phyloP scores from a whole-genome alignment of 2,888 invertebrate species.

The Eupeodes luniger region DNA sequence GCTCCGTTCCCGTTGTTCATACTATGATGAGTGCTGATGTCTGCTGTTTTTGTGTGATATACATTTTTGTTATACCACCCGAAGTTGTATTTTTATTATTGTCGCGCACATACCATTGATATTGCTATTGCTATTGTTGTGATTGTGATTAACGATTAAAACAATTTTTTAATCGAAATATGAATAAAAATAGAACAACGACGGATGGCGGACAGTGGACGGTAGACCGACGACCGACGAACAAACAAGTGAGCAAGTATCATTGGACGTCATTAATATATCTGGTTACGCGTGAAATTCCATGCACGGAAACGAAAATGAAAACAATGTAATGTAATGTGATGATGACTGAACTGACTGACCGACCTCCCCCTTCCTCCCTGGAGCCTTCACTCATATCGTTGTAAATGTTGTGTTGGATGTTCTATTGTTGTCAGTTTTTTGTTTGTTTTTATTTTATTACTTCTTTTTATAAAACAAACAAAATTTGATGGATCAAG shows the following conservation, averaged over 20 bases:
- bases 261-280: slow-evolving; percentile 54
- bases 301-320: slow-evolving; percentile 34
- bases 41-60: slow-evolving; percentile 29
- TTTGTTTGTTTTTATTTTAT: not conserved
- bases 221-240: too few relatives aligned
- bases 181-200: slow-evolving; percentile 62
- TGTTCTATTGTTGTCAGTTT: slow-evolving; percentile 17
- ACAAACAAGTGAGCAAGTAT: not conserved
- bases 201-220: too few relatives aligned
- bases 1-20: not conserved
- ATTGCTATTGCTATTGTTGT: slow-evolving; percentile 64
- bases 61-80: not conserved
- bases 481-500: slow-evolving; percentile 18
- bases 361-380: not conserved
- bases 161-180: slow-evolving; percentile 60
- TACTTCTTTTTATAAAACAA: not conserved
- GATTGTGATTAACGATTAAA: slow-evolving; percentile 72
- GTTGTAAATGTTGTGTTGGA: not conserved
- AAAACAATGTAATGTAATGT: slow-evolving; percentile 21
- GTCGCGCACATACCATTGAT: slow-evolving; percentile 56
- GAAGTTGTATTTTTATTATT: slow-evolving; percentile 13
- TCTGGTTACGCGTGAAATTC: slow-evolving; percentile 71
- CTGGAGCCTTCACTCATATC: too few relatives aligned
- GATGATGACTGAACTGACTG: slow-evolving; percentile 6
- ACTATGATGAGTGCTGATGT: slow-evolving; percentile 26